Conservation (phyloP, 2,113 vertebrate species). For the Hippocampus mohnikei region DNA sequence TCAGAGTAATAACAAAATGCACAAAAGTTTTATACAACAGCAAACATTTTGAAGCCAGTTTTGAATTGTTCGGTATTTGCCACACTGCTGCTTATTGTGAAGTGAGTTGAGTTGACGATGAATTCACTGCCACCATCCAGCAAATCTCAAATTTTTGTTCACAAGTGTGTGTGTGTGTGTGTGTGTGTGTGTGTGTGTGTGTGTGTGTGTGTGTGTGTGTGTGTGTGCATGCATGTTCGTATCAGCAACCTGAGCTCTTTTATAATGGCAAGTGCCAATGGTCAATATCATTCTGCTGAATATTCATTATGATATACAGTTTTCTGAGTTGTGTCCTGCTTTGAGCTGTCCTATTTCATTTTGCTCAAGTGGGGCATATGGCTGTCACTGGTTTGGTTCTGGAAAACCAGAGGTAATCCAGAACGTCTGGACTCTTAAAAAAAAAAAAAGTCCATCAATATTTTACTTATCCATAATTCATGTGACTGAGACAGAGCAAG, state of each 20-base stretch:
- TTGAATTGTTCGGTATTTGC: too few relatives aligned
- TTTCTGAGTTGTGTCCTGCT: conserved; percentile 60
- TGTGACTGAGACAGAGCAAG: conserved; percentile 12
- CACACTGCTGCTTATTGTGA: background rate
- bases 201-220: background rate
- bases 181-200: background rate
- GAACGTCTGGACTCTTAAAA: conserved; percentile 43
- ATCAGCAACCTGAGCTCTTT: conserved; percentile 46
- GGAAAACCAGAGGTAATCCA: conserved; percentile 54
- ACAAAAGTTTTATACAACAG: too few relatives aligned
- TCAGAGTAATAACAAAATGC: too few relatives aligned
- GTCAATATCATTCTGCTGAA: conserved; percentile 55
- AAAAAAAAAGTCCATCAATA: conserved; percentile 38
- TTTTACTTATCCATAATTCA: conserved; percentile 56
- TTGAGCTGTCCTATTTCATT: conserved; percentile 67
- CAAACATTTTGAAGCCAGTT: too few relatives aligned
- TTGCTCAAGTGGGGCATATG: conserved; percentile 75
- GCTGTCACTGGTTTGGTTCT: conserved; percentile 75
- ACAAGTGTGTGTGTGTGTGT: background rate
- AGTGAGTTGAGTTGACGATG: background rate
- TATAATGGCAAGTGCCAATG: conserved; percentile 63
- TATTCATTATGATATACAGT: conserved; percentile 59
- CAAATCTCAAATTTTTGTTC: background rate
- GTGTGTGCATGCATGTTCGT: background rate
- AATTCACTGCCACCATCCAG: background rate